phyloP scores from a whole-genome alignment of 2,888 invertebrate species.

The Oscheius sp. region DNA sequence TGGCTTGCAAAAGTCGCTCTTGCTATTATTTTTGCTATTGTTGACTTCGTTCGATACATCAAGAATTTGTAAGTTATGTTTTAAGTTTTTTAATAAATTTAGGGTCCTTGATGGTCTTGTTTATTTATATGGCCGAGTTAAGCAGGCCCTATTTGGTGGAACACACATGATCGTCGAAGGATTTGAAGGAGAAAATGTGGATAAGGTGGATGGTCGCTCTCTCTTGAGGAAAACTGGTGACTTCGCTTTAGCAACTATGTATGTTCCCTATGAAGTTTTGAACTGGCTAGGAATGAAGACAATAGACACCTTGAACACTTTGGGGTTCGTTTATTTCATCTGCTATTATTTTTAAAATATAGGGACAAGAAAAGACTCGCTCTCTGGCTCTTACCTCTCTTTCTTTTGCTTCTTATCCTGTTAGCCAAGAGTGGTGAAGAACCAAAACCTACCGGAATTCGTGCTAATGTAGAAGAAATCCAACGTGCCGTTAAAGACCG shows the following conservation, averaged over 20 bases:
- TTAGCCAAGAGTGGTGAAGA: neutral
- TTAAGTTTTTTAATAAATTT: neutral
- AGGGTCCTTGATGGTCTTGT: neutral
- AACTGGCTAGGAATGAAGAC: slow-evolving; percentile 1
- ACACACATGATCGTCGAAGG: too few species aligned
- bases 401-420: slow-evolving; percentile 7
- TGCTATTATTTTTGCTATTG: neutral
- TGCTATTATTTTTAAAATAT: neutral
- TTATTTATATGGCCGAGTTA: neutral
- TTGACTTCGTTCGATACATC: slow-evolving; percentile 3
- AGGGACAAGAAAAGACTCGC: slow-evolving; percentile 11
- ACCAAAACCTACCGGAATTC: neutral
- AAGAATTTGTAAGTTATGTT: neutral
- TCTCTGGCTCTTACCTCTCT: slow-evolving; percentile 14
- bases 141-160: neutral
- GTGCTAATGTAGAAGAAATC: too few species aligned
- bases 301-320: neutral
- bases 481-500: too few species aligned
- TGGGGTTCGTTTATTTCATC: neutral
- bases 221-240: neutral
- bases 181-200: neutral
- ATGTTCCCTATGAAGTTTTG: neutral
- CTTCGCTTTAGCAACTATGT: neutral
- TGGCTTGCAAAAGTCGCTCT: neutral
- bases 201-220: neutral